phyloP scores from a whole-genome alignment of 1,140 invertebrate genomes.

The Marisa cornuarietis region DNA sequence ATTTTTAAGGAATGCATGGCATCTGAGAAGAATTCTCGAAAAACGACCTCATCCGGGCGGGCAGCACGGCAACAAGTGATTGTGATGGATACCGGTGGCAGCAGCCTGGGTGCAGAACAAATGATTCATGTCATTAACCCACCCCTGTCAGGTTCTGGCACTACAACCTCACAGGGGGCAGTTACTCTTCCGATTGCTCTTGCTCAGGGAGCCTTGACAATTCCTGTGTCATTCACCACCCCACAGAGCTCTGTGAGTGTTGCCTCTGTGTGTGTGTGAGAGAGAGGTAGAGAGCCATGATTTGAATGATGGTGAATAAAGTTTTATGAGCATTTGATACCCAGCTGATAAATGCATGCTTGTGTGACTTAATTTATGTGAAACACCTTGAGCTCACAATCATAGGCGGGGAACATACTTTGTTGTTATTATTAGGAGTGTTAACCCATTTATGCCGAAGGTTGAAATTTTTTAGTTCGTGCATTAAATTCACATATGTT shows the following conservation, averaged over 20 bases:
- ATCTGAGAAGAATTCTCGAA: slow-evolving; percentile 21
- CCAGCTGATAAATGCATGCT: no score
- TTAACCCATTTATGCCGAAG: no score
- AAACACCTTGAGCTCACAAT: no score
- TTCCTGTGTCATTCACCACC: slow-evolving; percentile 22
- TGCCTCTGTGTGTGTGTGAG: not conserved
- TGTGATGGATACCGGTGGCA: slow-evolving; percentile 3
- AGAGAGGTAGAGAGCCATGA: no score
- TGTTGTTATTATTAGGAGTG: no score
- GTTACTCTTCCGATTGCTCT: slow-evolving; percentile 33
- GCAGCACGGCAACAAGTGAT: slow-evolving; percentile 21
- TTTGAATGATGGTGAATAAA: no score
- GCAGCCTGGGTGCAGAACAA: slow-evolving; percentile 24
- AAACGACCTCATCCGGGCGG: slow-evolving; percentile 19
- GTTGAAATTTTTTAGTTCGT: no score
- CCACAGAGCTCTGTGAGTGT: slow-evolving; percentile 21
- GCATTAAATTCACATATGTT: no score
- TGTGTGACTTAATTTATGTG: no score
- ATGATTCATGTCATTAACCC: slow-evolving; percentile 36
- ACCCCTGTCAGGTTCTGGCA: slow-evolving; percentile 15
- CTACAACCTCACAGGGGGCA: slow-evolving; percentile 3
- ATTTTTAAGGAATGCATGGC: slow-evolving; percentile 14
- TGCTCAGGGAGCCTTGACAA: slow-evolving; percentile 27
- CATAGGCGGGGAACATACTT: no score
- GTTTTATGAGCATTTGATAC: no score